Evolutionary conservation across 2,888 invertebrate genomes (phyloP), one percentile per base, ranked within the genome.

Genomic region (Leuctra nigra): DNA sequence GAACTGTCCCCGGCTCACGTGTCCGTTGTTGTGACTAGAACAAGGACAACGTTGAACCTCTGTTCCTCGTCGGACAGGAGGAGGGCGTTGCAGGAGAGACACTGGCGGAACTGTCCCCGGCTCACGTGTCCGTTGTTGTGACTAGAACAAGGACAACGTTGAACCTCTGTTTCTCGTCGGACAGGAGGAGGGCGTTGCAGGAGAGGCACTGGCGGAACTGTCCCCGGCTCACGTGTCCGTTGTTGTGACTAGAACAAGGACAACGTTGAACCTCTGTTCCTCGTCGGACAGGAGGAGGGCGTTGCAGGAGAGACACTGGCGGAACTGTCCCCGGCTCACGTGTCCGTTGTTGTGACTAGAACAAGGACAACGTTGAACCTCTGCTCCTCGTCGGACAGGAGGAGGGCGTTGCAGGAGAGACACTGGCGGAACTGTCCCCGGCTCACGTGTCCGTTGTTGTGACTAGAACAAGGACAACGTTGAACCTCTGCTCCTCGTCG

Each of bases 81-180:
- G 67, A 87, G 81, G 56, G 83, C 83, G 64, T 82, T 81, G 20
- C 81, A 78, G 52, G 81, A 76, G 62, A 89, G 74, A 66, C 83
- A 83, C 70, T 86, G 86, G 50, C 85, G 79, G 70, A 86, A 80
- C 69, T 84, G 83, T 57, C 79, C 73, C 57, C 83, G 78, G 18
- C 81, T 77, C 38, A 89, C 84, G 72, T 87, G 86, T 1, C 88
- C 87, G 68, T 78, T 82, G 69, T 83, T 83, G 55, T 77, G 73
- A 56, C 88, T 87, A 68, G 46, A 54, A 20, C 6, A 41, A 39
- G 22, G 67, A 87, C 83, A 68, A 88, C 84, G 60, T 81, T 80
- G 72, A 85, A 88, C 61, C 85, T 76, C 64, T 76, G 76, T 67
- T 86, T 83, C 64, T 79, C 78, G 47, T 78, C 75, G 0, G 84